Conservation (phyloP, 2,888 invertebrate species). For the Sussaba pulchella region DNA sequence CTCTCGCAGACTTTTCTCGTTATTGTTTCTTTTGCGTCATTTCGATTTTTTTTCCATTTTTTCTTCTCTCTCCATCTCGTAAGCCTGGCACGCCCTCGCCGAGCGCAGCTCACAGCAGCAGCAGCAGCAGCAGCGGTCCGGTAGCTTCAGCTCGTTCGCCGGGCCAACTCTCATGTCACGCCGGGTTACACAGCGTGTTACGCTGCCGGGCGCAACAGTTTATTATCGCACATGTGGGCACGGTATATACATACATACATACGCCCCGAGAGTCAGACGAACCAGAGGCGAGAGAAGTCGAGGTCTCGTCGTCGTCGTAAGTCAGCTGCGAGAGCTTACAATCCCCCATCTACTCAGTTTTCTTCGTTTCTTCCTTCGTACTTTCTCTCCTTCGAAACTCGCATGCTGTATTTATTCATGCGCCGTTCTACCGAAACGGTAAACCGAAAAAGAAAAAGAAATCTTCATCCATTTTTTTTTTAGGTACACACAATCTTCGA, state of each 20-base stretch:
- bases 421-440: conserved; percentile 5
- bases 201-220: conserved; percentile 71
- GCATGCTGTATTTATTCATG: conserved; percentile 31
- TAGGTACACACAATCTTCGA: background rate
- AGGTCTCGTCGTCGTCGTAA: conserved; percentile 57
- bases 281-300: conserved; percentile 49
- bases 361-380: conserved; percentile 43
- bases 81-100: conserved; percentile 65
- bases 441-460: background rate
- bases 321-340: conserved; percentile 61
- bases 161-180: conserved; percentile 65
- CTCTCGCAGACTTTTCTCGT: conserved; percentile 31
- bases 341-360: conserved; percentile 53
- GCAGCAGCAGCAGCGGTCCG: conserved; percentile 45
- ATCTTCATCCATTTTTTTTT: background rate
- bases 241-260: conserved; percentile 17
- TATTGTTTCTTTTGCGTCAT: conserved; percentile 49
- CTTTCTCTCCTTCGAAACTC: conserved; percentile 46
- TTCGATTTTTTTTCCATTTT: conserved; percentile 38
- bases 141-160: conserved; percentile 46
- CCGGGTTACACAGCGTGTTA: conserved; percentile 71
- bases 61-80: conserved; percentile 53
- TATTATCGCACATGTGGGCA: conserved; percentile 72
- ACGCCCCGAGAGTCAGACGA: conserved; percentile 29
- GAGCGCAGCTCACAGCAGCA: conserved; percentile 46